phyloP scores from a whole-genome alignment of 2,888 invertebrate species.

The Torymus aiolomorphi region DNA sequence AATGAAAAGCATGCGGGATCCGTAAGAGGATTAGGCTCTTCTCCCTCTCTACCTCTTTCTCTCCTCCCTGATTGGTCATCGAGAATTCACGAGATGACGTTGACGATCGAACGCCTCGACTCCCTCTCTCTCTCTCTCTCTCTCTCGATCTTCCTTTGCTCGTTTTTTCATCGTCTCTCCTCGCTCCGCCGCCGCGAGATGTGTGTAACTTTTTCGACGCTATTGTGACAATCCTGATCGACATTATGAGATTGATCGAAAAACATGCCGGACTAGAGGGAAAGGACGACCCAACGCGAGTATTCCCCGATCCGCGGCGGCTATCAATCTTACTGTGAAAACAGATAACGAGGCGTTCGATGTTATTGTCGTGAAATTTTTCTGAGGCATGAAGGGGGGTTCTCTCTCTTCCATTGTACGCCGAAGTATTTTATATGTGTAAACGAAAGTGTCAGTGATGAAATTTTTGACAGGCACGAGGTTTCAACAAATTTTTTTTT shows the following conservation, averaged over 20 bases:
- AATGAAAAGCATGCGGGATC: slow-evolving; percentile 30
- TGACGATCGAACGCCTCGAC: slow-evolving; percentile 30
- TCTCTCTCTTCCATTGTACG: neutral
- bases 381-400: neutral
- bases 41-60: neutral
- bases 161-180: neutral
- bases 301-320: neutral
- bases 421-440: slow-evolving; percentile 10
- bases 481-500: neutral
- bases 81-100: slow-evolving; percentile 29
- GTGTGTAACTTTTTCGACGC: slow-evolving; percentile 24
- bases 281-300: neutral
- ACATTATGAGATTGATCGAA: slow-evolving; percentile 48
- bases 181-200: neutral
- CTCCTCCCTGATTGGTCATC: slow-evolving; percentile 14
- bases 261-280: slow-evolving; percentile 2
- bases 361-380: slow-evolving; percentile 36
- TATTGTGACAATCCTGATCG: slow-evolving; percentile 53
- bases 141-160: neutral
- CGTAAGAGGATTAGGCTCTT: slow-evolving; percentile 33
- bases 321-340: slow-evolving; percentile 45
- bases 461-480: slow-evolving; percentile 19
- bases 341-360: slow-evolving; percentile 39
- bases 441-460: slow-evolving; percentile 8
- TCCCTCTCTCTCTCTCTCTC: neutral